These are phyloP conservation scores for Dendrolimus punctatus DNA, from an alignment of 1,140 invertebrate species.

Conservation along the genomic window DNA sequence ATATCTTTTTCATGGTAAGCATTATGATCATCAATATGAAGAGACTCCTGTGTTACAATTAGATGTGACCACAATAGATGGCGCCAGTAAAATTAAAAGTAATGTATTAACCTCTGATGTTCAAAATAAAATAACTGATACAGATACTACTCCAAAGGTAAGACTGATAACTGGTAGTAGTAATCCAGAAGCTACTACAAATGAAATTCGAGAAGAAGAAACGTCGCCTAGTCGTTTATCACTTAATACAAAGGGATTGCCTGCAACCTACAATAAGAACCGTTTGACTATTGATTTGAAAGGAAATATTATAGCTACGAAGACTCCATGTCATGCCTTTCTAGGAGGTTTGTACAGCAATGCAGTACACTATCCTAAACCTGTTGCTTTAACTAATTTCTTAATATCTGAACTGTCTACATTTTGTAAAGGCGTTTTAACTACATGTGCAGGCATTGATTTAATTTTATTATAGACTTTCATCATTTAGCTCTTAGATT, in stretches of 20 bases:
- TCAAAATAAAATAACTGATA: too few relatives aligned
- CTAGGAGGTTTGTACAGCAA: slow-evolving; percentile 50
- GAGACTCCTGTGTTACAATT: too few relatives aligned
- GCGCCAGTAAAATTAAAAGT: too few relatives aligned
- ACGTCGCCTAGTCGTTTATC: too few relatives aligned
- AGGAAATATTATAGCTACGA: slow-evolving; percentile 52
- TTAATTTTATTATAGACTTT: slow-evolving; percentile 45
- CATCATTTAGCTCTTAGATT: not conserved
- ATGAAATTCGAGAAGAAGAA: too few relatives aligned
- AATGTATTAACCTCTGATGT: too few relatives aligned
- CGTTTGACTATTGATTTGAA: slow-evolving; percentile 46
- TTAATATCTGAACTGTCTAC: slow-evolving; percentile 45
- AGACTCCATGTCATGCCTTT: slow-evolving; percentile 52
- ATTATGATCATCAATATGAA: not conserved
- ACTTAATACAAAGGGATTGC: too few relatives aligned
- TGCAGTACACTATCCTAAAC: slow-evolving; percentile 27
- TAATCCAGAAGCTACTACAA: too few relatives aligned
- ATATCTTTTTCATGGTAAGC: slow-evolving; percentile 25
- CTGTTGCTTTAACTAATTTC: slow-evolving; percentile 41
- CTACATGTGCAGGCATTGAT: slow-evolving; percentile 47
- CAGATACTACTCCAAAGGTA: too few relatives aligned
- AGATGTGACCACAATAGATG: too few relatives aligned
- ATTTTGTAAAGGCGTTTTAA: slow-evolving; percentile 57
- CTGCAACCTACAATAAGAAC: slow-evolving; percentile 6
- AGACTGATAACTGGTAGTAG: too few relatives aligned